Evolutionary conservation across 2,113 vertebrate species (phyloP), one percentile per base, ranked within the genome.

Genomic region (Catharus fuscescens): DNA sequence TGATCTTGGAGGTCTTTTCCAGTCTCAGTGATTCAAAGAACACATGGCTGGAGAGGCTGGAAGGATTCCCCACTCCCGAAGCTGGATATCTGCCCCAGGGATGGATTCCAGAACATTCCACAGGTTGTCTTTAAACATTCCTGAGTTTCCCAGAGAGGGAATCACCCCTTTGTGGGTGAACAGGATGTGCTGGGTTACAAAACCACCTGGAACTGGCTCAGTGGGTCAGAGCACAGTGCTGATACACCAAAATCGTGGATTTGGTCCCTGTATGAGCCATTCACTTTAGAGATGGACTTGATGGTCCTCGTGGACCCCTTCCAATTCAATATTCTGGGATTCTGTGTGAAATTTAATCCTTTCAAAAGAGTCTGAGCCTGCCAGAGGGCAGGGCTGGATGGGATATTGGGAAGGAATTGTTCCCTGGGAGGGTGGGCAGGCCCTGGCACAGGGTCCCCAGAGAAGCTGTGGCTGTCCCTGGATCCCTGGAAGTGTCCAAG

Each of bases 231-330:
- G 59, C 28, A 84, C 21, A 23, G 17, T 4, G 7, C 45, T 67
- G 45, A 4, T 2, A 23, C 10, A 18, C 36, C 36, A 44, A 26
- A 52, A 14, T 23, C 2, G 0, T 21, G 72, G 45, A 21, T 67
- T 60, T 60, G 26, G 32, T 44, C 21, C 26, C 53, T 44, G 36
- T 12, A 5, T 7, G 52, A 20, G 10, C 10, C 61, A 10, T 29
- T 50, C 31, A 5, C 17, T 17, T 25, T 1, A 31, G 44, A 40
- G 38, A 9, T 52, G 26, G 21, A 12, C 17, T 45, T 36, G 45
- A 13, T 50, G 61, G 69, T n/a, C 73, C 38, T 38, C 28, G 54
- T 32, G 47, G 54, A 23, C 15, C 38, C 15, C 18, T 69, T 69
- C 73, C n/a, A 28, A 45, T 38, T 19, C 23, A 18, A 28, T 38